Percentiles rank a stretch among this genome's conserved stretches.
Conservation (phyloP, 2,888 invertebrate species). For the Patella depressa region DNA sequence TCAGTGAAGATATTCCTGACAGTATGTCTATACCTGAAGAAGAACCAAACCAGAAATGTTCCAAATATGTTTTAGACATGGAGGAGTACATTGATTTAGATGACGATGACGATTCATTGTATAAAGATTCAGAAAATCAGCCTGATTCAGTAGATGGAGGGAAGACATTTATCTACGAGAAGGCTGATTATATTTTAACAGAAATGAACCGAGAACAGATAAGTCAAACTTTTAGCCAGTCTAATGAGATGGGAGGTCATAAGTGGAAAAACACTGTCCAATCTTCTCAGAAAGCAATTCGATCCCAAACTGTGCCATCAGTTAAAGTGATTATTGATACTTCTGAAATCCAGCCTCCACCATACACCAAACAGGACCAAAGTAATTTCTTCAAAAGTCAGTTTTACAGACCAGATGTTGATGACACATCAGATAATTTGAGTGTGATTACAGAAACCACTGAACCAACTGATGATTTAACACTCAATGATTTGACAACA, state of each 20-base stretch:
- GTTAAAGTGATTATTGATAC: neutral
- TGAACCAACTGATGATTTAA: constrained; percentile 43
- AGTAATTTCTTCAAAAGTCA: neutral
- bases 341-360: constrained; percentile 13
- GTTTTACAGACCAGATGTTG: neutral
- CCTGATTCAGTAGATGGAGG: neutral
- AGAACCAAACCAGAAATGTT: constrained; percentile 8
- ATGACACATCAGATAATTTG: constrained; percentile 54
- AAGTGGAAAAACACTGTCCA: too few relatives aligned
- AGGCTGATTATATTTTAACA: constrained; percentile 23
- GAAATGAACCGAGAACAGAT: neutral
- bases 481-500: constrained; percentile 11
- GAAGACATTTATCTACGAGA: constrained; percentile 13
- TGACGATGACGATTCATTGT: constrained; percentile 19
- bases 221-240: neutral
- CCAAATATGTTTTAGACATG: constrained; percentile 16
- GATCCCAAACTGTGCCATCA: neutral
- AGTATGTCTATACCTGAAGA: neutral
- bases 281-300: too few relatives aligned
- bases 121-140: neutral
- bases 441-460: constrained; percentile 62
- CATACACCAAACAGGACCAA: neutral
- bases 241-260: neutral
- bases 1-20: neutral
- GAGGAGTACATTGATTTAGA: constrained; percentile 15